Evolutionary conservation across 2,797 vertebrate species (phyloP).

Genomic region (Pogonophryne albipinna): DNA sequence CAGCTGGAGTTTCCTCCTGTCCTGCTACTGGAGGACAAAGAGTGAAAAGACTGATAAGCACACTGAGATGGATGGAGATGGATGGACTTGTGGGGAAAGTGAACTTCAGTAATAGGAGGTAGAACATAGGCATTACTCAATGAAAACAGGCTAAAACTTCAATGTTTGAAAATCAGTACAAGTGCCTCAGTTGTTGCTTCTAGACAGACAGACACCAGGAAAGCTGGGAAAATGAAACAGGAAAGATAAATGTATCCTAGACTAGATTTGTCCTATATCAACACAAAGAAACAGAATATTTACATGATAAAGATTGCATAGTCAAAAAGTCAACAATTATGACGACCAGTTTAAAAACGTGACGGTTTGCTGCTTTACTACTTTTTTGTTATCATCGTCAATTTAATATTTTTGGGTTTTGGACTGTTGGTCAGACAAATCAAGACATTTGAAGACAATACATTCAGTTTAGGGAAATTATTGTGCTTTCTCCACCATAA

Average conservation of each 20-base stretch:
- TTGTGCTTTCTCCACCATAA: too few relatives aligned
- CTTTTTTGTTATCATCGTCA: background rate
- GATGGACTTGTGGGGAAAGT: background rate
- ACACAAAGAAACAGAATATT: background rate
- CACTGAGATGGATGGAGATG: background rate
- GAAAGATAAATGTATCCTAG: background rate
- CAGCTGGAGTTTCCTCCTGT: slow-evolving; percentile 51
- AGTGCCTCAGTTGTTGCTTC: too few relatives aligned
- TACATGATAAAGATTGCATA: too few relatives aligned
- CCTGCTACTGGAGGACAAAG: slow-evolving; percentile 18
- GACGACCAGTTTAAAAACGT: background rate
- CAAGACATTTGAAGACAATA: too few relatives aligned
- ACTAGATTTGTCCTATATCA: background rate
- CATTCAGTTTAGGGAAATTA: background rate
- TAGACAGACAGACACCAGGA: too few relatives aligned
- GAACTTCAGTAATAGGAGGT: background rate
- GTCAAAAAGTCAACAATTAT: too few relatives aligned
- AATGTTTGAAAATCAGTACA: background rate
- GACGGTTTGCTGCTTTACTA: background rate
- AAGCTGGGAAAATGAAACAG: background rate
- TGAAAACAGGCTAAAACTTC: background rate
- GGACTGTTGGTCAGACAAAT: background rate
- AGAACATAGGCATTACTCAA: background rate
- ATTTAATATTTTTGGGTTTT: background rate
- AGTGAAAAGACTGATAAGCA: background rate